Evolutionary conservation across 2,113 vertebrate species (phyloP).

Genomic region (Oryzias curvinotus): DNA sequence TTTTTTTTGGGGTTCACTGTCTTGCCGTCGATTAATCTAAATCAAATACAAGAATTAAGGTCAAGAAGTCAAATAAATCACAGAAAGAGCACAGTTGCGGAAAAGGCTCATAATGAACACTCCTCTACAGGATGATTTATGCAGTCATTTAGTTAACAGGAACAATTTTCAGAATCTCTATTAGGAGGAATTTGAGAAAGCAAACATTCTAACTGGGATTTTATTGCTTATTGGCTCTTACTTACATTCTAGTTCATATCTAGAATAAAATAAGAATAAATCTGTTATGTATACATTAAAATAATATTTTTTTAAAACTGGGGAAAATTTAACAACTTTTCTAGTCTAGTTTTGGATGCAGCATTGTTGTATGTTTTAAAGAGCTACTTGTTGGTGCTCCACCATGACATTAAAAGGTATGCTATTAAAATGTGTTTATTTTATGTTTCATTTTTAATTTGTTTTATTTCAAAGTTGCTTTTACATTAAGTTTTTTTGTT

Average conservation of each 20-base stretch:
- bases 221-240: conserved; percentile 9
- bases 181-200: not conserved
- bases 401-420: not conserved
- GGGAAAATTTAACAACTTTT: not conserved
- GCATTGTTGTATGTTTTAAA: not conserved
- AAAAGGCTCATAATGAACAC: conserved; percentile 36
- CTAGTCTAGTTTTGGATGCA: not conserved
- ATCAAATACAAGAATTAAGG: conserved; percentile 28
- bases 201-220: not conserved
- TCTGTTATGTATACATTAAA: not conserved
- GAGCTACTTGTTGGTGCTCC: not conserved
- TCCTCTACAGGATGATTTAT: conserved; percentile 35
- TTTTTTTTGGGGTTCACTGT: conserved; percentile 30
- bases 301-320: not conserved
- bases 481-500: too few relatives aligned
- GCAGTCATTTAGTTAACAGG: conserved; percentile 18
- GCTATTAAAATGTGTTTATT: too few relatives aligned
- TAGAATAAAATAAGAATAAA: not conserved
- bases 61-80: conserved; percentile 55
- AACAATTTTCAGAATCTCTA: conserved; percentile 12
- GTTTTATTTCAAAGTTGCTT: too few relatives aligned
- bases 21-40: conserved; percentile 34
- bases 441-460: too few relatives aligned
- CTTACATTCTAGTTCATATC: not conserved
- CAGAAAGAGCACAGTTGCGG: conserved; percentile 21